phyloP scores from a whole-genome alignment of 2,797 vertebrate genomes.

The Lophotriccus pileatus region DNA sequence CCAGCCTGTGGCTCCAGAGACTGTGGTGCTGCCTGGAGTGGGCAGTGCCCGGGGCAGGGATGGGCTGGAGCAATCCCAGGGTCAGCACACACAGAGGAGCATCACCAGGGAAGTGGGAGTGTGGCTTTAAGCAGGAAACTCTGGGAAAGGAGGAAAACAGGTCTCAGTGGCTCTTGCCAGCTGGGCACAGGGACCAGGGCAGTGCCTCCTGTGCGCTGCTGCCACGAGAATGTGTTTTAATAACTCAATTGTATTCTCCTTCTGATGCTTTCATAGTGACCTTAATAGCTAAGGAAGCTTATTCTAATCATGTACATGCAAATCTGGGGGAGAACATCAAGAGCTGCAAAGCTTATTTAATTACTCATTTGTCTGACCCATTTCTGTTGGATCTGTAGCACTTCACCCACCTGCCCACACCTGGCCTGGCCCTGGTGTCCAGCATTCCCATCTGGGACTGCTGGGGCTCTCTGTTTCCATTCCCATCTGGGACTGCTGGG shows the following conservation, averaged over 20 bases:
- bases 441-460: background rate
- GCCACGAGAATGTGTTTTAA: background rate
- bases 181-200: background rate
- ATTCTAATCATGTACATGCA: background rate
- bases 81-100: background rate
- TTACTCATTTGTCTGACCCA: background rate
- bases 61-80: background rate
- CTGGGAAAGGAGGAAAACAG: background rate
- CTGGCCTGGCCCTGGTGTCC: background rate
- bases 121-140: background rate
- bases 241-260: background rate
- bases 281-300: background rate
- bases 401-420: background rate
- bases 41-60: background rate
- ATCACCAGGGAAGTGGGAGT: background rate
- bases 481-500: background rate
- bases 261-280: background rate
- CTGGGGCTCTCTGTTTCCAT: background rate
- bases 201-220: background rate
- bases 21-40: background rate
- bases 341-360: background rate
- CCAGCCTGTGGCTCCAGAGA: fast-evolving
- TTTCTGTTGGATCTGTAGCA: background rate
- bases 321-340: background rate
- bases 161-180: background rate